Percentiles rank a stretch among this genome's conserved stretches.
These are phyloP conservation scores for Ceyx melanurus DNA, from an alignment of 2,113 vertebrate species.

Conservation along the genomic window DNA sequence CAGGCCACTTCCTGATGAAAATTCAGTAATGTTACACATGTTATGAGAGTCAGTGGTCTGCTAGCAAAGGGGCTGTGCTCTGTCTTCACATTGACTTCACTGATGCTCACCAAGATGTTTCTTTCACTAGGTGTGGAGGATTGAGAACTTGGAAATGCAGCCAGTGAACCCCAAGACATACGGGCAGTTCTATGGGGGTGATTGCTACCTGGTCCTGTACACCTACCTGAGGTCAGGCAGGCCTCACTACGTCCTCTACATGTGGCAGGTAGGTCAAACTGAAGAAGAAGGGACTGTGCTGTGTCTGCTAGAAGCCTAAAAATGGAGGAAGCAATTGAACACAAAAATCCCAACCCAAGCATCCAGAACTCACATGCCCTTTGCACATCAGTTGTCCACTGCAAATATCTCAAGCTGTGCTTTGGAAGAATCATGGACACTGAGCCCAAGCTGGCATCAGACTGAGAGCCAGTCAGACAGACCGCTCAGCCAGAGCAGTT, in stretches of 20 bases:
- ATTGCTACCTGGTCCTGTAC: constrained; percentile 90
- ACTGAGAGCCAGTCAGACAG: not conserved
- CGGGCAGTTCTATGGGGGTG: constrained; percentile 90
- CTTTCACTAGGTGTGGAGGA: constrained; percentile 84
- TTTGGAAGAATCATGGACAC: not conserved
- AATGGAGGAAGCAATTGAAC: not conserved
- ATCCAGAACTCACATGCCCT: not conserved
- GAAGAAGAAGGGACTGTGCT: not conserved
- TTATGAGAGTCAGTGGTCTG: not conserved
- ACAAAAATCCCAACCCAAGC: not conserved
- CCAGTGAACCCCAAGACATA: constrained; percentile 79
- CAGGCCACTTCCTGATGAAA: not conserved
- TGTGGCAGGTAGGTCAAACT: constrained; percentile 86
- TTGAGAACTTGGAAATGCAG: constrained; percentile 83
- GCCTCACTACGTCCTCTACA: constrained; percentile 85
- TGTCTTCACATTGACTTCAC: not conserved
- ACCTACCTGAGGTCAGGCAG: constrained; percentile 79
- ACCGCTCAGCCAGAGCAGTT: no score
- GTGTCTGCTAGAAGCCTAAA: not conserved
- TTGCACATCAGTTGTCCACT: not conserved
- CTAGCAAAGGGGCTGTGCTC: not conserved
- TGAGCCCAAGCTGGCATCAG: not conserved
- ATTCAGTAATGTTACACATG: not conserved
- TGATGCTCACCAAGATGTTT: not conserved
- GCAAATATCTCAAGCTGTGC: not conserved